Evolutionary conservation across 2,888 invertebrate genomes (phyloP), one percentile per base, ranked within the genome.

Genomic region (Hypomecis atomaria): DNA sequence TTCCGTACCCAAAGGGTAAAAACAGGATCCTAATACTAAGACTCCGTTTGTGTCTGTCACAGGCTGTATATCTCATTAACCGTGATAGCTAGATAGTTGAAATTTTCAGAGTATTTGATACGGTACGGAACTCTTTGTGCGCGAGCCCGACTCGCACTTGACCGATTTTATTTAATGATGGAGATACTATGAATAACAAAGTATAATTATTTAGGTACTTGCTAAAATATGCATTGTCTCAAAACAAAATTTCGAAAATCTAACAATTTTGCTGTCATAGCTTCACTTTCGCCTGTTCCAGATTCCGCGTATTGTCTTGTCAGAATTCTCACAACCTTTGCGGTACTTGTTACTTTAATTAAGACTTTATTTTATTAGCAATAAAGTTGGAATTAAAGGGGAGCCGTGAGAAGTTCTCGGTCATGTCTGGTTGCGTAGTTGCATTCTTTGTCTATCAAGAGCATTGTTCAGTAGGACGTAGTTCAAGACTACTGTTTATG

Each of bases 281-380:
- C 70, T 79, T 77, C 78, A 84, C 85, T 85, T 86, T 86, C 85
- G 82, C 85, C 73, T 79, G 84, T 70, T 79, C 83, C 73, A 80
- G 74, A 78, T 85, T 70, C 65, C 56, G 65, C 49, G 68, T 73
- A 78, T 81, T 81, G 78, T 81, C 74, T 76, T 65, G 73, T 71
- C 69, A 62, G 73, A 68, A 71, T 78, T 71, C 68, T 74, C 69
- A 71, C 62, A 66, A 62, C 53, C 45, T 66, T 74, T 72, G 72
- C 73, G 67, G 70, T 67, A 68, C 48, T 53, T 9, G 56, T 64
- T 42, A 49, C 44, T 67, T 61, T 56, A 72, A 65, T 64, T 45
- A 67, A 57, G 61, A 47, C 57, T 68, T 67, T 76, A 69, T 65
- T 59, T 5, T 38, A 38, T 36, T 58, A 6, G 11, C 0, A 13